Conservation (phyloP, 2,113 vertebrate species). For the Rhinogobius similis region DNA sequence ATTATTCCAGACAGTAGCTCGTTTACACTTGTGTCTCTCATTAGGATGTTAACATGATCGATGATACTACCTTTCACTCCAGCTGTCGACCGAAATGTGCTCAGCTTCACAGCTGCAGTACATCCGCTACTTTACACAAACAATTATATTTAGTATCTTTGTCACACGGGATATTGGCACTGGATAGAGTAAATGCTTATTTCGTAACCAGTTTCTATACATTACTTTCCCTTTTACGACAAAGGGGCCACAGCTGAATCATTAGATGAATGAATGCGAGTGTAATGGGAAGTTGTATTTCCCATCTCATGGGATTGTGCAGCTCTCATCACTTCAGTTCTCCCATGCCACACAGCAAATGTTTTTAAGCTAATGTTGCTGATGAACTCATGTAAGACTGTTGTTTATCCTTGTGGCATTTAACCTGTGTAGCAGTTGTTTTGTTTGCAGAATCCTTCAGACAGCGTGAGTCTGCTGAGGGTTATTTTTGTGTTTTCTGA, state of each 20-base stretch:
- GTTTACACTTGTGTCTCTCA: slow-evolving; percentile 16
- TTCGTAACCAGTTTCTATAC: neutral
- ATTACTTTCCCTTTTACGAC: neutral
- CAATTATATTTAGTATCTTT: neutral
- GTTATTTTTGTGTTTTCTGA: slow-evolving; percentile 26
- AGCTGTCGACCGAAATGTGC: slow-evolving; percentile 4
- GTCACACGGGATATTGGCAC: neutral
- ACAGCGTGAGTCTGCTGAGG: slow-evolving; percentile 12
- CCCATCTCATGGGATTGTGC: neutral
- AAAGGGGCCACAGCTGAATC: neutral
- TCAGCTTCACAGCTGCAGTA: neutral
- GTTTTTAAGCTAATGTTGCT: slow-evolving; percentile 3
- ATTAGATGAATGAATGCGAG: neutral
- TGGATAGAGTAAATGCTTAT: neutral
- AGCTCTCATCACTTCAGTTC: slow-evolving; percentile 3
- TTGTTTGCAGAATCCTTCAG: slow-evolving; percentile 6
- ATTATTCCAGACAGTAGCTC: slow-evolving; percentile 22
- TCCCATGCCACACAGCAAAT: slow-evolving; percentile 5
- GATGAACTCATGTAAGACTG: no score
- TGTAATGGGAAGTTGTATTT: neutral
- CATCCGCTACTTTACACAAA: neutral
- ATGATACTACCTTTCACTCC: neutral
- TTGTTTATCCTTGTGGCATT: slow-evolving; percentile 5
- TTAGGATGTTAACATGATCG: slow-evolving; percentile 16
- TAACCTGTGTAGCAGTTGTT: neutral